These are phyloP conservation scores for Cryptoprocta ferox DNA, from an alignment of 2,797 vertebrate species.

Conservation along the genomic window DNA sequence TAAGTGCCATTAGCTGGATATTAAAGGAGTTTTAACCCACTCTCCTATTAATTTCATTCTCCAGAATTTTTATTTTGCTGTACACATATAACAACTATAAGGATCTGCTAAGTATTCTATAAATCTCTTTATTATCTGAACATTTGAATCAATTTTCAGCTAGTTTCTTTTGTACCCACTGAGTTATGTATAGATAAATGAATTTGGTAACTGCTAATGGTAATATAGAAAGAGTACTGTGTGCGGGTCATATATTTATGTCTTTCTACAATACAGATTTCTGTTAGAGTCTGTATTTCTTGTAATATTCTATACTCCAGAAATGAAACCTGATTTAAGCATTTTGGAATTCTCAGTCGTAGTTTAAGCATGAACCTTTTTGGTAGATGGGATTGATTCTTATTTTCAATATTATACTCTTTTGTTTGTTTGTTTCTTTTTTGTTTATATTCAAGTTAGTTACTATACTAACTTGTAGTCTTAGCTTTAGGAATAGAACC, in stretches of 20 bases:
- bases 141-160: not conserved
- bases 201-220: not conserved
- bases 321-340: not conserved
- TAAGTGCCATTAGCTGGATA: constrained; percentile 72
- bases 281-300: not conserved
- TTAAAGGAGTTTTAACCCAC: not conserved
- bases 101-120: not conserved
- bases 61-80: not conserved
- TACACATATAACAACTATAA: not conserved
- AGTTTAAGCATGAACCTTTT: not conserved
- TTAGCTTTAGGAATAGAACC: too few species aligned
- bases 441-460: too few species aligned
- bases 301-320: not conserved
- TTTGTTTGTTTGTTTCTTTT: not conserved
- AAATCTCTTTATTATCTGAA: not conserved
- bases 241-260: not conserved
- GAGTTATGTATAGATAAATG: not conserved
- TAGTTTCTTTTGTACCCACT: not conserved
- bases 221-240: not conserved
- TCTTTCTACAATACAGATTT: not conserved
- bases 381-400: not conserved
- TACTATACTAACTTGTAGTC: too few species aligned
- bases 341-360: not conserved
- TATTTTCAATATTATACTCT: not conserved
- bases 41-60: not conserved